phyloP scores from a whole-genome alignment of 2,113 vertebrate species.

The Martes martes region DNA sequence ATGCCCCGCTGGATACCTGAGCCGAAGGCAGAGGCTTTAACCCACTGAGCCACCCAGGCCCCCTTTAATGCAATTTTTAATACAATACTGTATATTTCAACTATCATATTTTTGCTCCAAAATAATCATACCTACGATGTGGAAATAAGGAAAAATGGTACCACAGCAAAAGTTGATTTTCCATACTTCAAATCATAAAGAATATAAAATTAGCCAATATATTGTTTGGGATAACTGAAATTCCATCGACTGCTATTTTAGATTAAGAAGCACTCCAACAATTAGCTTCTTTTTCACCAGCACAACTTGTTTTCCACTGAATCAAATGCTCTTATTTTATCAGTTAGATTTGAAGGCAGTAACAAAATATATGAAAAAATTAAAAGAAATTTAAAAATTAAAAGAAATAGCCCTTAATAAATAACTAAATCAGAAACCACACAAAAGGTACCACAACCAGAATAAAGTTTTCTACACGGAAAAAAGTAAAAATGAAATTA shows the following conservation, averaged over 20 bases:
- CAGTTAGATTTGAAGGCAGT: neutral
- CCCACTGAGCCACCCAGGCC: too few species aligned
- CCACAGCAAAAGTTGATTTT: conserved; percentile 27
- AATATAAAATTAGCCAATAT: conserved; percentile 16
- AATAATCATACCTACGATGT: conserved; percentile 38
- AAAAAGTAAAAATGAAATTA: conserved; percentile 71
- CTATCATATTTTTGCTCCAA: conserved; percentile 32
- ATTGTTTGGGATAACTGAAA: conserved; percentile 26
- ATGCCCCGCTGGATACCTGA: too few species aligned
- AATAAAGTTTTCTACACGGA: neutral
- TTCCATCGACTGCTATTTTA: conserved; percentile 7
- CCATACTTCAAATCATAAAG: conserved; percentile 39
- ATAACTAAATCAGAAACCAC: conserved; percentile 38
- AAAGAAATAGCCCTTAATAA: conserved; percentile 10
- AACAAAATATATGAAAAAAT: conserved; percentile 36
- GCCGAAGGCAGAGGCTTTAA: too few species aligned
- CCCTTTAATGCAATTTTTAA: neutral
- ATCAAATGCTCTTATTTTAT: conserved; percentile 18
- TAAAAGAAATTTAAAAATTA: neutral
- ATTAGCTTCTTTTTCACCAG: conserved; percentile 10
- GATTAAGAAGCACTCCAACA: neutral
- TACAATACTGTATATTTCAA: neutral
- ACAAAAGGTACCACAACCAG: neutral
- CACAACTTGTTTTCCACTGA: neutral
- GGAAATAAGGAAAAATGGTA: conserved; percentile 3